Percentiles rank a stretch among this genome's conserved stretches.
These are phyloP conservation scores for Pica pica DNA, from an alignment of 2,113 vertebrate species.

Conservation along the genomic window DNA sequence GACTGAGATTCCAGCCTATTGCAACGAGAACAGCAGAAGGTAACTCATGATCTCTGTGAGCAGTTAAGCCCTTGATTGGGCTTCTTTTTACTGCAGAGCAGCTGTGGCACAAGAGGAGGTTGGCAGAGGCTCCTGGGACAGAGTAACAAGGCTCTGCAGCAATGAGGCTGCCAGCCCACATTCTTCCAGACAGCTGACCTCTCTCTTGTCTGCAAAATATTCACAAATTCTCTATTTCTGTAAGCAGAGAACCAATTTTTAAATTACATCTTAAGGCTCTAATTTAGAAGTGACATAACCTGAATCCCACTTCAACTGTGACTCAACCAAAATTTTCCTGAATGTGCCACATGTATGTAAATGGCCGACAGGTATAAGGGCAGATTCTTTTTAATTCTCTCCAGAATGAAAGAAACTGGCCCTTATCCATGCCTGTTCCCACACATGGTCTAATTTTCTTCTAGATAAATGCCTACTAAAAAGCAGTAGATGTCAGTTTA, in stretches of 20 bases:
- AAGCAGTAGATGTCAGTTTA: neutral
- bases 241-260: neutral
- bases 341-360: neutral
- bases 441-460: neutral
- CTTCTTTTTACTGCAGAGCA: neutral
- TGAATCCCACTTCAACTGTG: neutral
- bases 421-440: accelerated
- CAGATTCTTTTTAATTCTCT: neutral
- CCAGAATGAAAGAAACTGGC: neutral
- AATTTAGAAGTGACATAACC: neutral
- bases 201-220: neutral
- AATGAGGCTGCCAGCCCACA: accelerated
- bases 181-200: neutral
- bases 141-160: accelerated
- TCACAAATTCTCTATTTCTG: neutral
- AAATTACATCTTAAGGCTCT: neutral
- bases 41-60: neutral
- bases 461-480: neutral
- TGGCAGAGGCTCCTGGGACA: neutral
- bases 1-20: neutral
- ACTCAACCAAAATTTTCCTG: neutral
- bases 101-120: neutral
- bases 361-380: neutral
- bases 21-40: neutral
- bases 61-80: neutral